A percentile compares a stretch with the other conserved stretches of the same genome.
These are phyloP conservation scores for Ernsta delagoae DNA, from an alignment of 2,888 invertebrate species.

Conservation along the genomic window DNA sequence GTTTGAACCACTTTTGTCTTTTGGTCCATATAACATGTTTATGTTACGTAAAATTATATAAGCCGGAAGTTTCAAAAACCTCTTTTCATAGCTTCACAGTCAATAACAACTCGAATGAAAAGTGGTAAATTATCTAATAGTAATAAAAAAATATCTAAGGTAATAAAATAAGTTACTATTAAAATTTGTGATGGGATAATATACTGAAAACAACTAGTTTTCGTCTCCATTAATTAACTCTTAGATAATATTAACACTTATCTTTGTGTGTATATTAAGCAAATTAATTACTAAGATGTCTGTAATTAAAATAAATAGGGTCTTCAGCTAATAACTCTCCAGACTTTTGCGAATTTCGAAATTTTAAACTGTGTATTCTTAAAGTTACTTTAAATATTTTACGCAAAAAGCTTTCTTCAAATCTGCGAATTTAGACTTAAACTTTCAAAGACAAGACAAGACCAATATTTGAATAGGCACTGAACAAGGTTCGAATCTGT, in stretches of 20 bases:
- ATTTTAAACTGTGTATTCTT: conserved; percentile 12
- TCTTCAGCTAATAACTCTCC: background rate
- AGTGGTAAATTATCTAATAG: no score
- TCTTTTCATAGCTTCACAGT: no score
- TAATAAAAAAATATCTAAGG: no score
- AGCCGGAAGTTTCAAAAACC: no score
- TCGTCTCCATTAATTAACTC: no score
- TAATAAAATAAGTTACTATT: no score
- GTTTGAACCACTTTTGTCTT: conserved; percentile 1
- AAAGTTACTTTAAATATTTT: conserved; percentile 18
- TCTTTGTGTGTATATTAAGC: no score
- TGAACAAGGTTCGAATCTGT: conserved; percentile 1
- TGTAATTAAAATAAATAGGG: background rate
- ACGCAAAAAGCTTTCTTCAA: background rate
- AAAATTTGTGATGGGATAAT: no score
- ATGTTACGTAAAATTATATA: background rate
- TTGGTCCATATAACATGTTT: background rate
- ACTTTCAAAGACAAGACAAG: conserved; percentile 20
- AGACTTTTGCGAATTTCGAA: background rate
- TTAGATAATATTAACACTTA: no score
- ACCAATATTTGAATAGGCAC: conserved; percentile 15
- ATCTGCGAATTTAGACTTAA: conserved; percentile 9
- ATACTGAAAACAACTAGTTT: no score
- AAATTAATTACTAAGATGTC: no score
- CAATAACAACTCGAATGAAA: no score